Evolutionary conservation across 2,113 vertebrate species (phyloP).

Genomic region (Semnopithecus entellus): DNA sequence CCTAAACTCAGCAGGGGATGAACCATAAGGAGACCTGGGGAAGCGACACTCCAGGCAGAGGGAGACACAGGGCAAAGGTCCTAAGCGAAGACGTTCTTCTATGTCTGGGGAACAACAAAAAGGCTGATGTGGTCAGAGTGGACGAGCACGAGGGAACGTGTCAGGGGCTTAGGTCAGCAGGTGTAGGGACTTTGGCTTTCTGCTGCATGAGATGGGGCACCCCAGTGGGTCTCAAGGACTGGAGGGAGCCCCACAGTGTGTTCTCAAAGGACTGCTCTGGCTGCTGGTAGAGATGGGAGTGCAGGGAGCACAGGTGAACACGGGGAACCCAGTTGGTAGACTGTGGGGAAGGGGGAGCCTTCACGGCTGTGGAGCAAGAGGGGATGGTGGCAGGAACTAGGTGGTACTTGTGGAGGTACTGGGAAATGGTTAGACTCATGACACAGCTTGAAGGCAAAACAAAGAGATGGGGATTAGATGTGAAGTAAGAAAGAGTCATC

Average conservation of each 20-base stretch:
- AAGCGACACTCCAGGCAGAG: not conserved
- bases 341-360: no score
- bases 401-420: not conserved
- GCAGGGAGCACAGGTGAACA: not conserved
- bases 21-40: not conserved
- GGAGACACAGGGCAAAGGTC: not conserved
- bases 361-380: not conserved
- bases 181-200: not conserved
- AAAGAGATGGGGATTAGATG: not conserved
- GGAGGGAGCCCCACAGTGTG: not conserved
- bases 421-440: fast-evolving
- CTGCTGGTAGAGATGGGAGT: not conserved
- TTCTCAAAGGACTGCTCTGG: not conserved
- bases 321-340: not conserved
- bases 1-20: not conserved
- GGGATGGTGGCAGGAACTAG: fast-evolving
- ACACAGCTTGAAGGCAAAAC: fast-evolving
- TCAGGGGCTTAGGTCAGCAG: no score
- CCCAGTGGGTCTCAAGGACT: not conserved
- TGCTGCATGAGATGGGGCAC: not conserved
- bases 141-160: fast-evolving
- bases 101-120: not conserved
- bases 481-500: not conserved
- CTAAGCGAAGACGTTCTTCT: not conserved
- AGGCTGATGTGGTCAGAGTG: not conserved